Evolutionary conservation across 2,113 vertebrate species (phyloP).

Genomic region (Amphilophus citrinellus): DNA sequence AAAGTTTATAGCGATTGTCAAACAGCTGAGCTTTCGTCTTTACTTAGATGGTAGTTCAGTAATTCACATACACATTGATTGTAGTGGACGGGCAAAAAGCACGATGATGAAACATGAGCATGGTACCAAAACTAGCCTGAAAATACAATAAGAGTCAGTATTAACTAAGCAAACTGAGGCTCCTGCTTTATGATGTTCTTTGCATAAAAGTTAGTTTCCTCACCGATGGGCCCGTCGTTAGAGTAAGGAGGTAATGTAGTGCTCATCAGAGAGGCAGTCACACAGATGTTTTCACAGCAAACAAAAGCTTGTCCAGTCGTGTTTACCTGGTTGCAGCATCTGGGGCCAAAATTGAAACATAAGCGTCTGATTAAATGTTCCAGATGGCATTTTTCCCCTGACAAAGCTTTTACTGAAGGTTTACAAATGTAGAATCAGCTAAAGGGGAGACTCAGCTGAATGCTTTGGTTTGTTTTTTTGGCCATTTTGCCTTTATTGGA

Average conservation of each 20-base stretch:
- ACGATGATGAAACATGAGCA: neutral
- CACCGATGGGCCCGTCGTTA: neutral
- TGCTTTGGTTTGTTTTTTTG: no score
- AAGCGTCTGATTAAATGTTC: constrained; percentile 22
- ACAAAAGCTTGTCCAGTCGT: constrained; percentile 5
- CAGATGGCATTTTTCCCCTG: constrained; percentile 36
- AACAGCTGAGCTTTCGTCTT: neutral
- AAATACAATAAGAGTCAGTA: neutral
- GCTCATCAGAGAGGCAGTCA: neutral
- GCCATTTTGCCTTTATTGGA: no score
- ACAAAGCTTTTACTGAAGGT: neutral
- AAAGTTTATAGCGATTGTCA: neutral
- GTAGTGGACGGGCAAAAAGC: neutral
- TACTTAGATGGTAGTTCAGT: neutral
- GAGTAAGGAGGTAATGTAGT: neutral
- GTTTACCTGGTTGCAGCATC: constrained; percentile 45
- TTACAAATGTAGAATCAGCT: neutral
- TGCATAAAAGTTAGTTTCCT: neutral
- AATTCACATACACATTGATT: neutral
- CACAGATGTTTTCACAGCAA: constrained; percentile 38
- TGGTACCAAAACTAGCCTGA: rapidly evolving
- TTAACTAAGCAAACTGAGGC: neutral
- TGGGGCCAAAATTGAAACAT: constrained; percentile 22
- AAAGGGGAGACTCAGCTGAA: neutral
- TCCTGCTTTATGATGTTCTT: neutral